A percentile compares a stretch with the other conserved stretches of the same genome.
These are phyloP conservation scores for Tenthredo notha DNA, from an alignment of 2,888 invertebrate genomes.

Conservation along the genomic window DNA sequence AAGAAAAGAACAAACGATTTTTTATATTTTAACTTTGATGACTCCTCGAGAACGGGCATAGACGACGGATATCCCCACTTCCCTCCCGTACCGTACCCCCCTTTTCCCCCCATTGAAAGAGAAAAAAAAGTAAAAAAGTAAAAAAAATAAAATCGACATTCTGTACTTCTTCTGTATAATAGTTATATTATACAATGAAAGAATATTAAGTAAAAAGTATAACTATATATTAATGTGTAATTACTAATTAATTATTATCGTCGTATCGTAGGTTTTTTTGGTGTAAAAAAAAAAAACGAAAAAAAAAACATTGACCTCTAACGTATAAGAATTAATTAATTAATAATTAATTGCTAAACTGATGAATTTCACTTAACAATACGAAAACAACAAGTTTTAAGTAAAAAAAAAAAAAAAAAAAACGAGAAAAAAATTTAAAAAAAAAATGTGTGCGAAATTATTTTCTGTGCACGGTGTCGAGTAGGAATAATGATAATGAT, in stretches of 20 bases:
- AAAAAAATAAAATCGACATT: slow-evolving; percentile 66
- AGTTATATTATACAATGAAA: slow-evolving; percentile 71
- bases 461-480: slow-evolving; percentile 50
- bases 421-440: not conserved
- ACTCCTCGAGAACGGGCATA: slow-evolving; percentile 41
- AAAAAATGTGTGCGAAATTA: slow-evolving; percentile 26
- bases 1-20: slow-evolving; percentile 55
- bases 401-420: not conserved
- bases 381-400: not conserved
- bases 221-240: slow-evolving; percentile 66
- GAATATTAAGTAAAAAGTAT: slow-evolving; percentile 21
- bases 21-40: slow-evolving; percentile 43
- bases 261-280: slow-evolving; percentile 76
- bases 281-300: slow-evolving; percentile 69
- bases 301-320: slow-evolving; percentile 67
- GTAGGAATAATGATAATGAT: slow-evolving; percentile 57
- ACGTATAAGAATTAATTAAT: slow-evolving; percentile 68
- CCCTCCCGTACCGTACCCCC: not conserved
- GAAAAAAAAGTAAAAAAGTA: slow-evolving; percentile 32
- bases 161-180: slow-evolving; percentile 76
- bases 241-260: slow-evolving; percentile 77
- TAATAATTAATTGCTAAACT: slow-evolving; percentile 64
- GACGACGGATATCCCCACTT: not conserved
- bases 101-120: not conserved
- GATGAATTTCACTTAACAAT: slow-evolving; percentile 60